These are phyloP conservation scores for Tapirus indicus DNA, from an alignment of 2,797 vertebrate genomes.

Conservation along the genomic window DNA sequence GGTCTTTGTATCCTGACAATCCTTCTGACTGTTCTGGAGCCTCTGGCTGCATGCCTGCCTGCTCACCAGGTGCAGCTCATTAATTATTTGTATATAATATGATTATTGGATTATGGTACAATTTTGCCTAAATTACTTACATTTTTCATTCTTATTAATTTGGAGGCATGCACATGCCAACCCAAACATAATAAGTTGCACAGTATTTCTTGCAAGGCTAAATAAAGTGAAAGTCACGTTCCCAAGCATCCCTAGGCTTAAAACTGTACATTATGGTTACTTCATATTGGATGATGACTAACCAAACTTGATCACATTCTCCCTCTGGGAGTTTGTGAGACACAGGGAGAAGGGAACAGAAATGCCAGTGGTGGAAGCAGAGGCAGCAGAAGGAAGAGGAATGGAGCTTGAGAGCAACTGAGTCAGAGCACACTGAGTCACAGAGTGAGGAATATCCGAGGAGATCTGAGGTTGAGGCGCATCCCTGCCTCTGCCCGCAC, in stretches of 20 bases:
- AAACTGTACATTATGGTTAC: neutral
- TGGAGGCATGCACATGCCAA: neutral
- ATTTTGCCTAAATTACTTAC: neutral
- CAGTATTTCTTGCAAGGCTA: neutral
- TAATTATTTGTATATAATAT: neutral
- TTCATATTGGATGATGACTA: neutral
- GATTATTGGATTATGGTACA: neutral
- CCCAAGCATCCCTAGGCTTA: neutral
- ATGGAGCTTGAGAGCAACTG: neutral
- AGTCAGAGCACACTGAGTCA: neutral
- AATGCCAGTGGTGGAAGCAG: neutral
- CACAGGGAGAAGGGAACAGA: neutral
- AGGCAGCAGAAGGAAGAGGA: neutral
- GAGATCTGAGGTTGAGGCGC: neutral
- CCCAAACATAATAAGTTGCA: neutral
- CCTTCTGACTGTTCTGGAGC: neutral
- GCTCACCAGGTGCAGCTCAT: neutral
- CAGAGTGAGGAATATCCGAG: too few species aligned
- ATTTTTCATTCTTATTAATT: slow-evolving; percentile 48
- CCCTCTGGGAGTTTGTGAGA: neutral
- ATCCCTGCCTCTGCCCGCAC: neutral
- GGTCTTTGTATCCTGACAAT: neutral
- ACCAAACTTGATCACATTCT: neutral
- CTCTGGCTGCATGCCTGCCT: neutral
- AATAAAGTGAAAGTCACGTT: neutral